Percentiles rank a stretch among this genome's conserved stretches.
These are phyloP conservation scores for Trilocha varians DNA, from an alignment of 2,888 invertebrate genomes.

Conservation along the genomic window DNA sequence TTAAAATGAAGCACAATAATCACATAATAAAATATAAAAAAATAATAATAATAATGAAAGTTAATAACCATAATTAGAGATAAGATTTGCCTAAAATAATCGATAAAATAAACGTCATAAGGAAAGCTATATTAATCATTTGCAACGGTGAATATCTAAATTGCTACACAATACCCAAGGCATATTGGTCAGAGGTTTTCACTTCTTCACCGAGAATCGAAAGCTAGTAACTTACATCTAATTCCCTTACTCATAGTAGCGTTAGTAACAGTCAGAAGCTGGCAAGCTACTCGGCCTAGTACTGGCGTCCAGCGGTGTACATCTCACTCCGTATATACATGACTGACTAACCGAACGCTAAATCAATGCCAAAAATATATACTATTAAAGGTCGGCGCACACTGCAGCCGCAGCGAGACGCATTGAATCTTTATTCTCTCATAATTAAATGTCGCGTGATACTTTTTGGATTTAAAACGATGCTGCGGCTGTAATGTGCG, in stretches of 20 bases:
- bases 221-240: constrained; percentile 66
- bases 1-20: constrained; percentile 68
- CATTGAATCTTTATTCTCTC: no score
- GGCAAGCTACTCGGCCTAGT: constrained; percentile 52
- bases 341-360: constrained; percentile 44
- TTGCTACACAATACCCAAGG: constrained; percentile 72
- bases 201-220: constrained; percentile 56
- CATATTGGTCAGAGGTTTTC: constrained; percentile 71
- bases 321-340: constrained; percentile 47
- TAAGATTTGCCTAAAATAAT: constrained; percentile 21
- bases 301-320: constrained; percentile 40
- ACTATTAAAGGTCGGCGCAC: no score
- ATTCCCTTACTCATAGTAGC: constrained; percentile 47
- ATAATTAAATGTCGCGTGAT: no score
- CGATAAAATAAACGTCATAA: constrained; percentile 31
- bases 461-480: no score
- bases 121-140: constrained; percentile 41
- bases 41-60: constrained; percentile 26
- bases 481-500: no score
- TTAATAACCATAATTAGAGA: constrained; percentile 51
- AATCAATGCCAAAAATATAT: constrained; percentile 58
- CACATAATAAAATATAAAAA: constrained; percentile 57
- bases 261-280: constrained; percentile 46
- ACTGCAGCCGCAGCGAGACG: no score
- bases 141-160: constrained; percentile 62